Evolutionary conservation across 2,797 vertebrate genomes (phyloP).

Genomic region (Helarctos malayanus): DNA sequence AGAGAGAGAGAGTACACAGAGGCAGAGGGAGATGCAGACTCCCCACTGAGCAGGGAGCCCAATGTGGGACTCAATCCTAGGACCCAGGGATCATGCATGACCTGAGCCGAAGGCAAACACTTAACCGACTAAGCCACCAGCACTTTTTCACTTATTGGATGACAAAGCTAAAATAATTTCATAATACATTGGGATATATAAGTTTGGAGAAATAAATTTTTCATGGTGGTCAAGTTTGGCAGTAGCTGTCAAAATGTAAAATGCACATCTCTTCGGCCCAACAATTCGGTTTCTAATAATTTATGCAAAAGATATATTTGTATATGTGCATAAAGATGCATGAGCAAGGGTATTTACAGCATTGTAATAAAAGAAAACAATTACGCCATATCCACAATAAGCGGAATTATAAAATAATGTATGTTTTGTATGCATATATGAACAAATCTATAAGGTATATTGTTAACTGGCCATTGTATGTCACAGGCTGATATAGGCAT

Average conservation of each 20-base stretch:
- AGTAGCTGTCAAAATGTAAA: slow-evolving; percentile 25
- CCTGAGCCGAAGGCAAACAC: too few relatives aligned
- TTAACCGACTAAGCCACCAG: background rate
- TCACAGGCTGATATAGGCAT: background rate
- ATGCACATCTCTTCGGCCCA: background rate
- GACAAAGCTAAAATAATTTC: slow-evolving; percentile 51
- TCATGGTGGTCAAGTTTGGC: background rate
- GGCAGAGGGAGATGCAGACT: too few relatives aligned
- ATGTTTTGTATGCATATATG: background rate
- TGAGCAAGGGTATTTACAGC: background rate
- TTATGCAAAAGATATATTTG: background rate
- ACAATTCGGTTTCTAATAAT: slow-evolving; percentile 36
- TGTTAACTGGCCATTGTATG: background rate
- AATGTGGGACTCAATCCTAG: too few relatives aligned
- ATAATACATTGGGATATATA: background rate
- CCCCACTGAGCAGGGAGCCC: too few relatives aligned
- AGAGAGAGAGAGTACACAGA: too few relatives aligned
- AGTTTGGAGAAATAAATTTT: background rate
- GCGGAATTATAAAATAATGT: background rate
- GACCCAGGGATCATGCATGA: too few relatives aligned
- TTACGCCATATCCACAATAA: background rate
- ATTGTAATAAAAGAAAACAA: background rate
- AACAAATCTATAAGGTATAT: background rate
- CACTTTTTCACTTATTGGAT: slow-evolving; percentile 39
- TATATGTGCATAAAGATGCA: background rate